These are phyloP conservation scores for Drosophila trapezifrons DNA, from an alignment of 1,140 invertebrate species.

Conservation along the genomic window DNA sequence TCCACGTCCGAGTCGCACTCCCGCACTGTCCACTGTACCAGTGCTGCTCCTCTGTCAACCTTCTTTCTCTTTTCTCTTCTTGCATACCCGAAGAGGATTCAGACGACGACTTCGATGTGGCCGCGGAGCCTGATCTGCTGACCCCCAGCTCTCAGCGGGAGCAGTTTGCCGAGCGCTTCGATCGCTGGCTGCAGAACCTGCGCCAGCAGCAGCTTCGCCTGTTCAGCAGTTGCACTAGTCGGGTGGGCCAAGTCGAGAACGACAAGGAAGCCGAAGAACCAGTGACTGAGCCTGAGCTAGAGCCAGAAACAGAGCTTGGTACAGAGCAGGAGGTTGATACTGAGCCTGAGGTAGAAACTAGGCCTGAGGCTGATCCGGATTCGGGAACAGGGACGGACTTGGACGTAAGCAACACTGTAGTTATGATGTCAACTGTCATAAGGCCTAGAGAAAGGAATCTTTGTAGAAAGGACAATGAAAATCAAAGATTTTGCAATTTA, in stretches of 20 bases:
- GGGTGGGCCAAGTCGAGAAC: constrained; percentile 66
- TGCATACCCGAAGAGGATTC: constrained; percentile 60
- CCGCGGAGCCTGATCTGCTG: constrained; percentile 52
- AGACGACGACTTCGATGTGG: constrained; percentile 47
- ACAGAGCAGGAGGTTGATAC: constrained; percentile 10
- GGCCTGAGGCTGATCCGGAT: constrained; percentile 25
- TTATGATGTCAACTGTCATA: background rate
- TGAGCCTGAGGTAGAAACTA: constrained; percentile 25
- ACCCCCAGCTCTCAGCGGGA: constrained; percentile 62
- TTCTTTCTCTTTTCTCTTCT: constrained; percentile 44
- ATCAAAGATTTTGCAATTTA: too few relatives aligned
- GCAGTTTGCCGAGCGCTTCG: constrained; percentile 67
- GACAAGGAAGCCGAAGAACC: constrained; percentile 28
- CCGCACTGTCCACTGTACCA: constrained; percentile 20
- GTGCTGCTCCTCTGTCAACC: constrained; percentile 33
- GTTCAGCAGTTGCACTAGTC: constrained; percentile 76
- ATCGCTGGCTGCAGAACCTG: constrained; percentile 72
- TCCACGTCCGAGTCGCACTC: constrained; percentile 49
- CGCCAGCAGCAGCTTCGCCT: constrained; percentile 65
- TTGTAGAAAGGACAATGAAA: background rate
- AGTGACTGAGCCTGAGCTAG: background rate
- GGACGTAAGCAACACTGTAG: constrained; percentile 61
- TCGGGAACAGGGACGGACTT: constrained; percentile 31
- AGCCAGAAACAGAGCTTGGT: background rate
- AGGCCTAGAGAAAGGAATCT: too few relatives aligned